Evolutionary conservation across 2,888 invertebrate genomes (phyloP).

Genomic region (Eupithecia centaureata): DNA sequence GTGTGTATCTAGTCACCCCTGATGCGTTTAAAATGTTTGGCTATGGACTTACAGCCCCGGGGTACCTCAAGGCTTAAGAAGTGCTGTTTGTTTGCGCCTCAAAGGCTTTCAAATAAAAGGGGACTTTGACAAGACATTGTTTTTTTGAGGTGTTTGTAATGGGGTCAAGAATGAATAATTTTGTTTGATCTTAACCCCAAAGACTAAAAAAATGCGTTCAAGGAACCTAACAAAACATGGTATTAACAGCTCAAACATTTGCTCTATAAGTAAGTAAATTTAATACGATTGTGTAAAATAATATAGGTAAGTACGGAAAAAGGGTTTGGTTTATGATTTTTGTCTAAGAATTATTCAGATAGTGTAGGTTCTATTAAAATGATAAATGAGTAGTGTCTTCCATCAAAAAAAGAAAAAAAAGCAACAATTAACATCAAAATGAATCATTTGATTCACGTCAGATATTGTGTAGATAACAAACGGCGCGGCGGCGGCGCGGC

Average conservation of each 20-base stretch:
- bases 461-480: background rate
- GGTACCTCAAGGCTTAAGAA: conserved; percentile 18
- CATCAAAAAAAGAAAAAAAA: background rate
- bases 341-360: background rate
- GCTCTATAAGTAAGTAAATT: no score
- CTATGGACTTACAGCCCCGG: conserved; percentile 34
- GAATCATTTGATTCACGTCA: background rate
- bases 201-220: background rate
- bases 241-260: no score
- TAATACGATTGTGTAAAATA: no score
- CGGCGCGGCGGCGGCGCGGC: no score
- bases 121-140: conserved; percentile 2
- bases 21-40: conserved; percentile 57
- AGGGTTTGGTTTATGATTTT: no score
- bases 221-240: no score
- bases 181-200: background rate
- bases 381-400: background rate
- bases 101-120: conserved; percentile 26
- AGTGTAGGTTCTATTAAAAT: background rate
- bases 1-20: conserved; percentile 38
- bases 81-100: conserved; percentile 34
- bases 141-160: background rate
- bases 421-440: background rate
- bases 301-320: no score
- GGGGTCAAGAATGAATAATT: conserved; percentile 5